phyloP scores from a whole-genome alignment of 2,888 invertebrate species.

The Cremastobaeus sp. region DNA sequence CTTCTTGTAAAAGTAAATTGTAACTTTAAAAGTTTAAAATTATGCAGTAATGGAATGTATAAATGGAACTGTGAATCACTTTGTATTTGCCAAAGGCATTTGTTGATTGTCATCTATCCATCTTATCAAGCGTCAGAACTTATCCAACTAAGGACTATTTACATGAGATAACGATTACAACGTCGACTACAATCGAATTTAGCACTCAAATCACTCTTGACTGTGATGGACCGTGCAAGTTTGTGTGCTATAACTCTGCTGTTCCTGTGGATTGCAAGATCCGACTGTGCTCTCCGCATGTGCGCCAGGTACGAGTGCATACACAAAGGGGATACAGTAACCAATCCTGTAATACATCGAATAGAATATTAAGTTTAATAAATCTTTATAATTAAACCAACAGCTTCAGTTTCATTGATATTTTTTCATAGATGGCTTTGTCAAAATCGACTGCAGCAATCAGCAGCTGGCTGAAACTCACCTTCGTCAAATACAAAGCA shows the following conservation, averaged over 20 bases:
- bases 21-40: not conserved
- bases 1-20: too few species aligned
- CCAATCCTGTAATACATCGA: conserved; percentile 7
- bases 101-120: conserved; percentile 16
- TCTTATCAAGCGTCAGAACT: conserved; percentile 32
- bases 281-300: conserved; percentile 30
- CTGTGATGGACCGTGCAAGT: conserved; percentile 34
- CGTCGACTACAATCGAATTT: not conserved
- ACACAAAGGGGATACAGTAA: conserved; percentile 27
- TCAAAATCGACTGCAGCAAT: conserved; percentile 31
- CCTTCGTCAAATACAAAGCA: conserved; percentile 20
- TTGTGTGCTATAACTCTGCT: conserved; percentile 4
- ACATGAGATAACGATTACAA: conserved; percentile 37
- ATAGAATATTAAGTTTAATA: conserved; percentile 1
- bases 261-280: conserved; percentile 5
- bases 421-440: conserved; percentile 10
- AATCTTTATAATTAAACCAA: conserved; percentile 7
- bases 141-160: conserved; percentile 33
- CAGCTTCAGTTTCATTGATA: not conserved
- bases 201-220: conserved; percentile 1
- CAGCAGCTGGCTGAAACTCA: conserved; percentile 10
- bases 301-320: conserved; percentile 32
- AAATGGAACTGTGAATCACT: conserved; percentile 21
- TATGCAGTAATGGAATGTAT: not conserved
- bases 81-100: conserved; percentile 19